Evolutionary conservation across 2,797 vertebrate species (phyloP).

Genomic region (Mormyrus proboscirostris): DNA sequence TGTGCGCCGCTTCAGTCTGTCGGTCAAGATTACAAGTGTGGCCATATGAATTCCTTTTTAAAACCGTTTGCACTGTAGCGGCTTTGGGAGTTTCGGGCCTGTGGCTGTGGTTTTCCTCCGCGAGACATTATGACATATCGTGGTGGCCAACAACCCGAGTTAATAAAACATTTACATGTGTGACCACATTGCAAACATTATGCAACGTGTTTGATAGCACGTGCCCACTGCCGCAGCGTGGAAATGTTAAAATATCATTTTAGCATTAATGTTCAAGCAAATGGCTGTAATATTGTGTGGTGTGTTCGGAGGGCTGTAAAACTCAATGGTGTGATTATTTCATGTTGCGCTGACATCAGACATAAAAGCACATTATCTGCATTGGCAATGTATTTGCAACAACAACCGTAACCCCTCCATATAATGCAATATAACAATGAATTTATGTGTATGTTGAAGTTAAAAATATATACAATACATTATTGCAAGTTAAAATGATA

Average conservation of each 20-base stretch:
- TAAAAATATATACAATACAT: neutral
- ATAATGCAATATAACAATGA: neutral
- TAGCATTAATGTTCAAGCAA: neutral
- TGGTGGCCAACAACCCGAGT: constrained; percentile 5
- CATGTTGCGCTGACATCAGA: neutral
- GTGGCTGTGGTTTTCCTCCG: neutral
- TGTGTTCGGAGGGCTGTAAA: neutral
- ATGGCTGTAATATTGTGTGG: neutral
- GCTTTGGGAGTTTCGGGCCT: neutral
- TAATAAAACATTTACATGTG: constrained; percentile 1
- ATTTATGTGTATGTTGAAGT: neutral
- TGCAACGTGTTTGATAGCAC: neutral
- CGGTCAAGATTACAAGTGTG: neutral
- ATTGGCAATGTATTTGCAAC: neutral
- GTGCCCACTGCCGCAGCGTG: neutral
- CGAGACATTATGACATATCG: constrained; percentile 1
- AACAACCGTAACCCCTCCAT: neutral
- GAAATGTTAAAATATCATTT: neutral
- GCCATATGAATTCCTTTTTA: neutral
- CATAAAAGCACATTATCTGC: neutral
- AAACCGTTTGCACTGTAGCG: neutral
- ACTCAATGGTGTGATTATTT: neutral
- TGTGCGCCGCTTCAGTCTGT: neutral
- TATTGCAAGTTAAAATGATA: neutral
- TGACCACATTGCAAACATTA: neutral